Base-by-base conservation (phyloP, 2,797 vertebrate genomes). In the Mastacembelus armatus region DNA sequence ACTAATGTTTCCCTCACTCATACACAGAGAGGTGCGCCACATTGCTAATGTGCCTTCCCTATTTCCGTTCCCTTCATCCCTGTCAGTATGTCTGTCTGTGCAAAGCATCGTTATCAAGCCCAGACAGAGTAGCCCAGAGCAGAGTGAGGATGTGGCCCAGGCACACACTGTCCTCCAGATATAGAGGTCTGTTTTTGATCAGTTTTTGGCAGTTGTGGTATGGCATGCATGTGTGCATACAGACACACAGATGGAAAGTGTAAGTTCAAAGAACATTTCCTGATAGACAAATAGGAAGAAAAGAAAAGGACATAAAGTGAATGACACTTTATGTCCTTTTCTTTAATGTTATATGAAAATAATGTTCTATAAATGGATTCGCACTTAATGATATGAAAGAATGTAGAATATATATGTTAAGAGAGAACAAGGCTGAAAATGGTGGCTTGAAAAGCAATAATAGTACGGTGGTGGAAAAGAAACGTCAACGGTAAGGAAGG, bases 61-160 rank as follows among this genome's bases (percentile, higher is more conserved):
- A 38, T 57, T 66, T 74, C 51, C 49, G 61, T 77, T 69, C 51
- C 49, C 61, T 77, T 69, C 43, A 78, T 71, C 42, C 16, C 40
- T 80, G 74, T 77, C 66, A 64, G 52, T 58, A 22, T 77, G 83
- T 74, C 45, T 64, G 32, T 62, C 54, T 74, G 65, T 74, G 78
- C 60, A 69, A 69, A 69, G 78, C 67, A 66, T 76, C 70, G 73
- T 89, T 91, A 90, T 93, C 87, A 90, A 75, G 62, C 76, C 56
- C 62, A 76, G 75, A 74, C 85, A 89, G 83, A 78, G 82, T 73
- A 78, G 86, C 91, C 83, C 80, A 77, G 73, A 85, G 84, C 74
- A 83, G 55, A 87, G 76, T 35, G 78, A 81, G 85, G 81, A 88
- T 78, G 78, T 83, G 77, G 76, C 82, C 83, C 85, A 85, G 72